These are phyloP conservation scores for Zelostemma sp. DNA, from an alignment of 1,140 invertebrate species.

Conservation along the genomic window DNA sequence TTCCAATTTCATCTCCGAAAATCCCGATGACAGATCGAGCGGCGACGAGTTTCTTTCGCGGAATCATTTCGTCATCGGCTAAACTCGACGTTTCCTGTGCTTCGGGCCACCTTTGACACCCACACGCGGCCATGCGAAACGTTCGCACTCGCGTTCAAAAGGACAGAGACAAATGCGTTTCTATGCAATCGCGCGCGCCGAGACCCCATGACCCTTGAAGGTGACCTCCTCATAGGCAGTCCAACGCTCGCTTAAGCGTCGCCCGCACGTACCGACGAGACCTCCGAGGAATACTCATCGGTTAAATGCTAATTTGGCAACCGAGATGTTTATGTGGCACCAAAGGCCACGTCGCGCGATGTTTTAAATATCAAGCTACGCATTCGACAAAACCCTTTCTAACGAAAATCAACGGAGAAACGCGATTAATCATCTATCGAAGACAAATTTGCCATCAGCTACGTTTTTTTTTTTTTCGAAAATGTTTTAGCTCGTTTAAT, in stretches of 20 bases:
- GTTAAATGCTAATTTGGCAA: conserved; percentile 59
- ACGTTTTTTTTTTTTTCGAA: too few species aligned
- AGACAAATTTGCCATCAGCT: too few species aligned
- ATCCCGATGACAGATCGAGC: neutral
- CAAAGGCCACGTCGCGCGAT: conserved; percentile 28
- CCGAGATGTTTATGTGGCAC: conserved; percentile 37
- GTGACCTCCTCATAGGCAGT: conserved; percentile 51
- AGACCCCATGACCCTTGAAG: conserved; percentile 49
- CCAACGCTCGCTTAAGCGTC: conserved; percentile 50
- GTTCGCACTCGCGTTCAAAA: conserved; percentile 19
- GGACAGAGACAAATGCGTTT: conserved; percentile 16
- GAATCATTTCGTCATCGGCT: conserved; percentile 8
- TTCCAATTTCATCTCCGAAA: conserved; percentile 1
- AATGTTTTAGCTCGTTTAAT: too few species aligned
- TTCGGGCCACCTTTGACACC: conserved; percentile 54
- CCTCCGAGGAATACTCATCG: conserved; percentile 49
- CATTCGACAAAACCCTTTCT: conserved; percentile 18
- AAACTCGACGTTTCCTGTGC: conserved; percentile 6
- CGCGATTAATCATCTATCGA: neutral
- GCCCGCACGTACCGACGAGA: conserved; percentile 49
- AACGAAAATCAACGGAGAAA: conserved; percentile 1
- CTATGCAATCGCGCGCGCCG: conserved; percentile 22
- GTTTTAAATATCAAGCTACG: conserved; percentile 14
- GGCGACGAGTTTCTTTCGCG: conserved; percentile 16
- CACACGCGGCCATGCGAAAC: conserved; percentile 42